These are phyloP conservation scores for Gryllus bimaculatus DNA, from an alignment of 1,140 invertebrate species.

Conservation along the genomic window DNA sequence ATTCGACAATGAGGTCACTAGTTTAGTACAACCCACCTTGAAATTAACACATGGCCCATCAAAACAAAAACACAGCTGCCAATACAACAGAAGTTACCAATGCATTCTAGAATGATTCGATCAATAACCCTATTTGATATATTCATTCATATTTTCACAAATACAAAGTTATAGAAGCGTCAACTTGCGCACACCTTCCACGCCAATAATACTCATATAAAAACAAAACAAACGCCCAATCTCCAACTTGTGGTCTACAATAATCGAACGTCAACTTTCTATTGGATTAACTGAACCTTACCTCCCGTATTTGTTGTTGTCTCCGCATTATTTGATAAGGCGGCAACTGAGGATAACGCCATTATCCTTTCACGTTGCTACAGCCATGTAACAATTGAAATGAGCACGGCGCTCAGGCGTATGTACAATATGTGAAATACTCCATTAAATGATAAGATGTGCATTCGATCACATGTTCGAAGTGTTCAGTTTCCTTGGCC, in stretches of 20 bases:
- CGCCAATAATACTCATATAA: no score
- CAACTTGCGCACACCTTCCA: no score
- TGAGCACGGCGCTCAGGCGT: not conserved
- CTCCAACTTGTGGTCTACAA: not conserved
- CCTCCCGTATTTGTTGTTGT: conserved; percentile 17
- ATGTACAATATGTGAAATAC: not conserved
- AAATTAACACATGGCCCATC: not conserved
- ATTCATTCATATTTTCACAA: no score
- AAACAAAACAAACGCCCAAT: not conserved
- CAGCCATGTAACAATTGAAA: conserved; percentile 20
- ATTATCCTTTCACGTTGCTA: conserved; percentile 22
- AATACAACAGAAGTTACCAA: no score
- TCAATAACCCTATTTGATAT: no score
- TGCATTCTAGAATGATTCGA: no score
- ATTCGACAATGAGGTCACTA: not conserved
- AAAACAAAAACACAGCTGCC: not conserved
- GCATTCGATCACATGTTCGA: not conserved
- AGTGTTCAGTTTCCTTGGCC: not conserved
- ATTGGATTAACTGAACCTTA: conserved; percentile 5
- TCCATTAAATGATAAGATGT: not conserved
- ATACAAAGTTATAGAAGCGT: no score
- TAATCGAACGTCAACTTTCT: conserved; percentile 4
- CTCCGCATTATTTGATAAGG: conserved; percentile 18
- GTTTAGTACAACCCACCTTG: no score
- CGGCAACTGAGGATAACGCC: conserved; percentile 22